Conservation (phyloP, 2,113 vertebrate species). For the Diadophis punctatus region DNA sequence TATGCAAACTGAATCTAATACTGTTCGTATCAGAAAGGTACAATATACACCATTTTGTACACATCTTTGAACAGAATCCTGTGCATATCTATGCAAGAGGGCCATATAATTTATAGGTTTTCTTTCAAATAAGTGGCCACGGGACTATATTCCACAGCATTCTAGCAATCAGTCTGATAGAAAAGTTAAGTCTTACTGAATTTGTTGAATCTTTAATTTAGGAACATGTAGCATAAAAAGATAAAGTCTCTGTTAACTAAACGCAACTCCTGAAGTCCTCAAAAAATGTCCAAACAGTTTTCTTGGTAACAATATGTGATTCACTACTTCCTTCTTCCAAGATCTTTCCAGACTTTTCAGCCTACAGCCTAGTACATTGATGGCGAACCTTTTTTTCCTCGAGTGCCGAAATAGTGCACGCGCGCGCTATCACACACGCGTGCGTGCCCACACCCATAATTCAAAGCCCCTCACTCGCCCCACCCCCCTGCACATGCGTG, state of each 20-base stretch:
- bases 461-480: too few relatives aligned
- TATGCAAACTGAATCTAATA: background rate
- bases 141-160: background rate
- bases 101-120: background rate
- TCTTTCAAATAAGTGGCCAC: background rate
- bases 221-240: background rate
- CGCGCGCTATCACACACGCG: too few relatives aligned
- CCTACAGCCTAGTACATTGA: background rate
- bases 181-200: background rate
- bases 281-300: background rate
- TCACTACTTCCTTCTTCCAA: background rate
- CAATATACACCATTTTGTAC: background rate
- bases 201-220: background rate
- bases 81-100: background rate
- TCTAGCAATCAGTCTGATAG: background rate
- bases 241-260: background rate
- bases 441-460: too few relatives aligned
- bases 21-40: background rate
- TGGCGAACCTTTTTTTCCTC: too few relatives aligned
- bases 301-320: background rate
- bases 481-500: too few relatives aligned
- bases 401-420: too few relatives aligned
- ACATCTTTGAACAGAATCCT: background rate
- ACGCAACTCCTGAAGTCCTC: background rate
- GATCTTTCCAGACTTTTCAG: background rate